phyloP scores from a whole-genome alignment of 2,797 vertebrate genomes.

The Oreochromis mossambicus region DNA sequence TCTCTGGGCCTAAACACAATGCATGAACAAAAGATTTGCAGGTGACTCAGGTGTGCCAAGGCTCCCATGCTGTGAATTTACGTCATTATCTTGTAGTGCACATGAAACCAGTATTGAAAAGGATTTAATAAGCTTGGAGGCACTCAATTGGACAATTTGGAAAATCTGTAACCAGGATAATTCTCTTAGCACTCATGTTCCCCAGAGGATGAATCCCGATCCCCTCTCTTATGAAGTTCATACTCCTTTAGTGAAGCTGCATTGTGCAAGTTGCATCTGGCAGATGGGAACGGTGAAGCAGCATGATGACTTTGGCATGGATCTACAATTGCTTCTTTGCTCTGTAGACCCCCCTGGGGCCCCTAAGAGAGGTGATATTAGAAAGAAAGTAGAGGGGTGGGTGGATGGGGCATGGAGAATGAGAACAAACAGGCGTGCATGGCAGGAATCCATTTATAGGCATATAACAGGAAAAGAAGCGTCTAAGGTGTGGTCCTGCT shows the following conservation, averaged over 20 bases:
- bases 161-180: not conserved
- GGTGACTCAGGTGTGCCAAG: not conserved
- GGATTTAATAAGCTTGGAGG: not conserved
- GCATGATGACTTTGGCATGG: not conserved
- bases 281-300: not conserved
- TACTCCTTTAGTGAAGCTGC: not conserved
- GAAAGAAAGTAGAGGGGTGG: not conserved
- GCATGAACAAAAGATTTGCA: not conserved
- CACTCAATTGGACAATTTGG: not conserved
- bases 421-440: not conserved
- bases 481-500: not conserved
- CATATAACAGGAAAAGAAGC: not conserved
- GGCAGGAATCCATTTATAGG: not conserved
- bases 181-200: not conserved
- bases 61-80: not conserved
- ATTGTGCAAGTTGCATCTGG: not conserved
- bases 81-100: not conserved
- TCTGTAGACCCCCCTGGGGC: rapidly evolving
- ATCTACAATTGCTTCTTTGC: not conserved
- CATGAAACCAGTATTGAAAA: not conserved
- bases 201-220: not conserved
- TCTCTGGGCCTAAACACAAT: not conserved
- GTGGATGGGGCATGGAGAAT: not conserved
- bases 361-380: not conserved
- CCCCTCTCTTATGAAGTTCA: not conserved